These are phyloP conservation scores for Zygaena filipendulae DNA, from an alignment of 2,888 invertebrate genomes.

Conservation along the genomic window DNA sequence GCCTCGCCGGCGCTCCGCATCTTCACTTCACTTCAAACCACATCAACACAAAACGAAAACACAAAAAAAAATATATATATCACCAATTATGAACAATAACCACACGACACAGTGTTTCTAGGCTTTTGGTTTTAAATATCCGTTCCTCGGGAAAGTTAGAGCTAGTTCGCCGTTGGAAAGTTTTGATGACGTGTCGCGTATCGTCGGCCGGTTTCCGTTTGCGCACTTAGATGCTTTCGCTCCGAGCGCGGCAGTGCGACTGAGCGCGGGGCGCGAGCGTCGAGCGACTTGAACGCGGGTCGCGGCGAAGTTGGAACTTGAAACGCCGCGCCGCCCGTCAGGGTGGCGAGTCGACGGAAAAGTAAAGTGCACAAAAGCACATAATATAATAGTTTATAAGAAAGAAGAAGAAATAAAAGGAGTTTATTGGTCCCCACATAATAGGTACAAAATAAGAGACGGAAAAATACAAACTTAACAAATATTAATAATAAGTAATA, in stretches of 20 bases:
- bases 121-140: neutral
- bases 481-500: too few species aligned
- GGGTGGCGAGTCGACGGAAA: slow-evolving; percentile 25
- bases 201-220: slow-evolving; percentile 15
- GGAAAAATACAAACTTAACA: too few species aligned
- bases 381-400: too few species aligned
- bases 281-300: neutral
- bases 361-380: neutral
- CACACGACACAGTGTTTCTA: slow-evolving; percentile 18
- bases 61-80: slow-evolving; percentile 30
- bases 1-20: slow-evolving; percentile 61
- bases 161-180: slow-evolving; percentile 30
- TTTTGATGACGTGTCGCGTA: slow-evolving; percentile 47
- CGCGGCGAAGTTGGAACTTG: slow-evolving; percentile 1
- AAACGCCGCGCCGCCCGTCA: slow-evolving; percentile 24
- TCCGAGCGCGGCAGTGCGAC: slow-evolving; percentile 38
- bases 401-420: too few species aligned
- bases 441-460: too few species aligned
- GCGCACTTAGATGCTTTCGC: slow-evolving; percentile 16
- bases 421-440: too few species aligned
- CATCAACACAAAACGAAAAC: slow-evolving; percentile 55
- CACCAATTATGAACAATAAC: slow-evolving; percentile 22
- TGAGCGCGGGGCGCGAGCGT: slow-evolving; percentile 22
- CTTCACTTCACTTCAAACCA: slow-evolving; percentile 45
- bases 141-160: neutral